Evolutionary conservation across 2,113 vertebrate genomes (phyloP), one percentile per base, ranked within the genome.

Genomic region (Hiodon alosoides): DNA sequence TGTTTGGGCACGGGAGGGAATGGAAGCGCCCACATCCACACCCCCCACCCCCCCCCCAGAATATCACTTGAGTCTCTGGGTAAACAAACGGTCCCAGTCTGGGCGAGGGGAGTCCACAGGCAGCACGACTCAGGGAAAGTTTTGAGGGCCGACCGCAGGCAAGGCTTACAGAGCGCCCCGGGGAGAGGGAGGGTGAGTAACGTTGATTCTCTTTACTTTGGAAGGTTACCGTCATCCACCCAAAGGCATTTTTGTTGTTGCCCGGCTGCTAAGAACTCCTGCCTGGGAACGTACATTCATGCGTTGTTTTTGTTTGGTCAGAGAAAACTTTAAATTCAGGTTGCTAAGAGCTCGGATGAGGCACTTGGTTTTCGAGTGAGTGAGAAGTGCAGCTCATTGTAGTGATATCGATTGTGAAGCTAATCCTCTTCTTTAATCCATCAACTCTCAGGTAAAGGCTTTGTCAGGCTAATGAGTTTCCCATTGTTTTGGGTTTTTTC

Each of bases 81-180:
- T 31, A 31, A 31, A 31, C 31, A 31, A 31, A 31, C 31, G 31
- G 31, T 31, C 31, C 31, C 31, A 2, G 31, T 31, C 31, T 31
- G 31, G 31, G 31, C 31, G 31, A 31, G 31, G 31, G 31, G 31
- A 0, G 31, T 31, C 31, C 2, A 31, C 31, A 31, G 31, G 31
- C 31, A 31, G 31, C 31, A 2, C 31, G 31, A 31, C 31, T 31
- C 31, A 31, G 31, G 31, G 31, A 66, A 66, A 66, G 31, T 66
- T 66, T 46, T 46, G 31, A 48, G 64, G 31, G 16, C 71, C 67
- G 84, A 69, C 75, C 76, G 74, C 55, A 48, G 51, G 73, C 66
- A 69, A 65, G 53, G 13, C 64, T 47, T 10, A 48, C 64, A 66
- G 13, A 46, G 11, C 64, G 64, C 5, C 31, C 64, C 46, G 46